phyloP scores from a whole-genome alignment of 1,140 invertebrate species.

The Trichomalopsis sarcophagae region DNA sequence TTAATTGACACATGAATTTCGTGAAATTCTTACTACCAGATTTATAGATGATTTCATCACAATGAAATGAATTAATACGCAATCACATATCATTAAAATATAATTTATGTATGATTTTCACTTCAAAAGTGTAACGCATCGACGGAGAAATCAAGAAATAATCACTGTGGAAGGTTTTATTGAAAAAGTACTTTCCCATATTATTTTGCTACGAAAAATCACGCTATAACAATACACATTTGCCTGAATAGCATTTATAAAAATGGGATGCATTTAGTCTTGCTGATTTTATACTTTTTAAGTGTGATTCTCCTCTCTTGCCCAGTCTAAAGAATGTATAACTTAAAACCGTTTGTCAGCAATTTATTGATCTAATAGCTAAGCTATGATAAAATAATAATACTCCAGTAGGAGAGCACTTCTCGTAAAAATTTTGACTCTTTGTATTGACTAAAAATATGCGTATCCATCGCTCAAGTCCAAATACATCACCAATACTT shows the following conservation, averaged over 20 bases:
- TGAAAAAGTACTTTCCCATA: background rate
- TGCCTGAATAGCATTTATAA: conserved; percentile 31
- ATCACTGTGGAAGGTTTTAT: background rate
- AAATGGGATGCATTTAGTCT: conserved; percentile 30
- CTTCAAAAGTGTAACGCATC: background rate
- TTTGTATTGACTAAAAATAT: background rate
- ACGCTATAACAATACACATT: background rate
- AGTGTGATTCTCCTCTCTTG: background rate
- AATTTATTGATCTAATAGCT: background rate
- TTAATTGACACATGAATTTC: background rate
- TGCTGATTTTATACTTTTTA: background rate
- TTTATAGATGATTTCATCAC: conserved; percentile 17
- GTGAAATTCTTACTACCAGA: conserved; percentile 14
- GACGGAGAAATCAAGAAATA: background rate
- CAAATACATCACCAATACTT: conserved; percentile 1
- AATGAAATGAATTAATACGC: background rate
- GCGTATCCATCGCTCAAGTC: background rate
- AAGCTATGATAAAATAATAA: background rate
- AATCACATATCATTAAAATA: conserved; percentile 4
- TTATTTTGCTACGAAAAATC: conserved; percentile 9
- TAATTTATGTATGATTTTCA: conserved; percentile 27
- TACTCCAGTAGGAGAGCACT: background rate
- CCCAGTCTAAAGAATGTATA: background rate
- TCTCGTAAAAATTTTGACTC: background rate
- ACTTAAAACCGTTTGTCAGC: background rate